Evolutionary conservation across 2,113 vertebrate genomes (phyloP).

Genomic region (Pica pica): DNA sequence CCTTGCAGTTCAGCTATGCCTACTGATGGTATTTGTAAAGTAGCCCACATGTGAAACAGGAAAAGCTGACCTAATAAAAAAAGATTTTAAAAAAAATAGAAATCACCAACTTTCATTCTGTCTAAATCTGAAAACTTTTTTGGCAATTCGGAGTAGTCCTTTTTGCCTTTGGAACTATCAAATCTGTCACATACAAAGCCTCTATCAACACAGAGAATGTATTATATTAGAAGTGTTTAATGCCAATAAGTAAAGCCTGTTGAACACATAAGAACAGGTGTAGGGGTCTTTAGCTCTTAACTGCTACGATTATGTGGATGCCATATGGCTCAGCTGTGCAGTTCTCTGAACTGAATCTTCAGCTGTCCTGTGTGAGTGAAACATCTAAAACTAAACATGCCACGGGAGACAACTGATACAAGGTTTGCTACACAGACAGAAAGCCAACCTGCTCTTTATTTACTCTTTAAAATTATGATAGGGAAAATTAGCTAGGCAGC

Average conservation of each 20-base stretch:
- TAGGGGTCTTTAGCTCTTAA: background rate
- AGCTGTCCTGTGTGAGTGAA: background rate
- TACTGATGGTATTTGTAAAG: constrained; percentile 13
- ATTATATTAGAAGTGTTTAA: background rate
- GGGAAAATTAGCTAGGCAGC: background rate
- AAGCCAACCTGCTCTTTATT: background rate
- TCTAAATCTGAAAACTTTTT: background rate
- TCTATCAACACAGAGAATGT: background rate
- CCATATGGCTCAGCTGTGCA: background rate
- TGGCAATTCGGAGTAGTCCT: background rate
- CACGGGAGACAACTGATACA: background rate
- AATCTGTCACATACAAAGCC: background rate
- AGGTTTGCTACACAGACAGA: background rate
- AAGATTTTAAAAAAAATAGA: background rate
- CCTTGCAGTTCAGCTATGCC: background rate
- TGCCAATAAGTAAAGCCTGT: background rate
- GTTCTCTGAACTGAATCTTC: background rate
- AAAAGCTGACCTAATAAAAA: background rate
- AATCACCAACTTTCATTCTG: background rate
- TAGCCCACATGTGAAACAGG: background rate
- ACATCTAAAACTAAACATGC: background rate
- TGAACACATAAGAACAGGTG: background rate
- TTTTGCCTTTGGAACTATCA: background rate
- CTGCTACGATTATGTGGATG: rapidly evolving
- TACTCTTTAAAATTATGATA: background rate